Percentiles rank a stretch among this genome's conserved stretches.
Conservation (phyloP, 2,888 invertebrate species). For the Crossocerus cetratus region DNA sequence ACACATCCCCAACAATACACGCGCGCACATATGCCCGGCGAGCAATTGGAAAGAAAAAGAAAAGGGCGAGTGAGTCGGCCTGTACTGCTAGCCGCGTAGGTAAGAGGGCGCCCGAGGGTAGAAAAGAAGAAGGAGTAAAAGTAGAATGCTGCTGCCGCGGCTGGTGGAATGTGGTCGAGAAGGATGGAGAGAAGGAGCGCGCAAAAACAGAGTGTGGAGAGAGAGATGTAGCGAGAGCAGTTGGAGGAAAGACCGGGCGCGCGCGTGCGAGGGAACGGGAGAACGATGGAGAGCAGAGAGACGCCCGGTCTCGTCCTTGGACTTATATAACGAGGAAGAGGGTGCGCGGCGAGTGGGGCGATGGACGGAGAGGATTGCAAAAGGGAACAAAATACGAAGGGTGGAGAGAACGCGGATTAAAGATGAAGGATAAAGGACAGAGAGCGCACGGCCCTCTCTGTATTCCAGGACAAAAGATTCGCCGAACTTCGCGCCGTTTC, state of each 20-base stretch:
- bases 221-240: neutral
- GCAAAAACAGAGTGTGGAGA: slow-evolving; percentile 13
- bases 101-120: neutral
- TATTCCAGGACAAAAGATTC: slow-evolving; percentile 17
- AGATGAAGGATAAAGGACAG: slow-evolving; percentile 43
- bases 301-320: slow-evolving; percentile 62
- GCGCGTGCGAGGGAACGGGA: slow-evolving; percentile 14
- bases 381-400: slow-evolving; percentile 49
- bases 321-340: slow-evolving; percentile 68
- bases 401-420: slow-evolving; percentile 45
- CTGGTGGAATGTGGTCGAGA: slow-evolving; percentile 5
- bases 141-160: slow-evolving; percentile 17
- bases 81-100: too few relatives aligned
- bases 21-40: too few relatives aligned
- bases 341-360: slow-evolving; percentile 17
- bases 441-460: slow-evolving; percentile 5
- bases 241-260: neutral
- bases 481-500: slow-evolving; percentile 9
- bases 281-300: slow-evolving; percentile 27
- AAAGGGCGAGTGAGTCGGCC: neutral
- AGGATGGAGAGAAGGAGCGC: slow-evolving; percentile 18
- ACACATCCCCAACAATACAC: too few relatives aligned
- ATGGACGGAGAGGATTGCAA: slow-evolving; percentile 43
- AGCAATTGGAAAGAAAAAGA: too few relatives aligned
- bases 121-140: slow-evolving; percentile 22